Conservation (phyloP, 2,113 vertebrate species). For the Sinocyclocheilus grahami region DNA sequence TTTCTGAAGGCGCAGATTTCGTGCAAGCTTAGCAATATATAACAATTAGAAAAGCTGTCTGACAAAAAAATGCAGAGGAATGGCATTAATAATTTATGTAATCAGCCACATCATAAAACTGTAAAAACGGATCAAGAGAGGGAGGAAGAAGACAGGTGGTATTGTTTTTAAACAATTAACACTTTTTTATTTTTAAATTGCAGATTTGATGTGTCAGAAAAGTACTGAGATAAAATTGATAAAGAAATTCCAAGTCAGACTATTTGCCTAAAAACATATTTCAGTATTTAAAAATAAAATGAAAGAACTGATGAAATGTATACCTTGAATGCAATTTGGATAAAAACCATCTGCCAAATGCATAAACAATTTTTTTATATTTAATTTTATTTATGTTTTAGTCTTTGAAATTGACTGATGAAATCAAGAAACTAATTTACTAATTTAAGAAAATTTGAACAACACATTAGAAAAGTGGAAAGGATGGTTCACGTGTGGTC, state of each 20-base stretch:
- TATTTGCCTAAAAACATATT: neutral
- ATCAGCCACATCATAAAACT: neutral
- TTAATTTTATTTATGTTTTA: neutral
- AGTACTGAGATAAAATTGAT: neutral
- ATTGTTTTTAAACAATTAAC: conserved; percentile 15
- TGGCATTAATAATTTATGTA: neutral
- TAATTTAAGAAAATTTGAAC: too few relatives aligned
- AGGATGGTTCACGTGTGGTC: neutral
- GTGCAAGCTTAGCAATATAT: neutral
- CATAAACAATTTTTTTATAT: neutral
- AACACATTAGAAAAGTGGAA: neutral
- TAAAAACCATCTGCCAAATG: neutral
- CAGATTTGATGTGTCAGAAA: neutral
- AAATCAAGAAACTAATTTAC: neutral
- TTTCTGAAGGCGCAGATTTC: neutral
- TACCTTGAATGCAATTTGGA: neutral
- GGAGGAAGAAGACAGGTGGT: neutral
- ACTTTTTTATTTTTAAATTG: neutral
- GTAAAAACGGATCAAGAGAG: neutral
- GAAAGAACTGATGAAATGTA: neutral
- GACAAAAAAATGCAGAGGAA: neutral
- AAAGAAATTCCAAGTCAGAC: neutral
- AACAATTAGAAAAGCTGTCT: neutral
- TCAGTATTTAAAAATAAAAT: neutral
- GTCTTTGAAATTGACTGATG: neutral